phyloP scores from a whole-genome alignment of 2,113 vertebrate species.

The Anoura caudifer region DNA sequence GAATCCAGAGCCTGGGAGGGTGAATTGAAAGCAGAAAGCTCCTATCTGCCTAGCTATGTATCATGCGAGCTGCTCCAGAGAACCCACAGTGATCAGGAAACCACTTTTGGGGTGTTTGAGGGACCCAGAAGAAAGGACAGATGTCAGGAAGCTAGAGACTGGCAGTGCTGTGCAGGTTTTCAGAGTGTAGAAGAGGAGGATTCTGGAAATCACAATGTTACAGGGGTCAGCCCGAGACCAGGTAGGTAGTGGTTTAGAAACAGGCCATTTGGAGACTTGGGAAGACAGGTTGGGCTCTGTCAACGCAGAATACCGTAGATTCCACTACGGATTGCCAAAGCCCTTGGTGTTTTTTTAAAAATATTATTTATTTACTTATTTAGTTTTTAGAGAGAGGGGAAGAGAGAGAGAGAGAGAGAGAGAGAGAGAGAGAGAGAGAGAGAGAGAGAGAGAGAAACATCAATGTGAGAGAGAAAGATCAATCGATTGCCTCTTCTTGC shows the following conservation, averaged over 20 bases:
- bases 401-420: no score
- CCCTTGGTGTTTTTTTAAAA: neutral
- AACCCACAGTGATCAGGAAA: neutral
- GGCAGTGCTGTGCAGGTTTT: neutral
- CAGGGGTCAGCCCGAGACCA: neutral
- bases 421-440: no score
- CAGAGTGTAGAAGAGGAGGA: neutral
- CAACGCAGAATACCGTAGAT: neutral
- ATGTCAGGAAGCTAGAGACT: neutral
- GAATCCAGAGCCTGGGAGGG: neutral
- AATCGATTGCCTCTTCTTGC: no score
- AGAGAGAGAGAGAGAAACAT: no score
- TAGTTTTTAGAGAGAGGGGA: no score
- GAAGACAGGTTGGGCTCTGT: neutral
- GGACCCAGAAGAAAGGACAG: neutral
- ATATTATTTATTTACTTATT: no score
- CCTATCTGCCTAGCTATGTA: neutral
- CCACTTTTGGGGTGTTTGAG: neutral
- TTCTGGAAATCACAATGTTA: neutral
- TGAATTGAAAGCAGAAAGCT: neutral
- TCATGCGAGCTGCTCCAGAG: neutral
- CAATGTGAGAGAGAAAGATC: no score
- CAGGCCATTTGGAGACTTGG: neutral
- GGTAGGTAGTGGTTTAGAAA: neutral
- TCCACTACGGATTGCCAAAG: neutral